Evolutionary conservation across 2,113 vertebrate genomes (phyloP).

Genomic region (Sula dactylatra): DNA sequence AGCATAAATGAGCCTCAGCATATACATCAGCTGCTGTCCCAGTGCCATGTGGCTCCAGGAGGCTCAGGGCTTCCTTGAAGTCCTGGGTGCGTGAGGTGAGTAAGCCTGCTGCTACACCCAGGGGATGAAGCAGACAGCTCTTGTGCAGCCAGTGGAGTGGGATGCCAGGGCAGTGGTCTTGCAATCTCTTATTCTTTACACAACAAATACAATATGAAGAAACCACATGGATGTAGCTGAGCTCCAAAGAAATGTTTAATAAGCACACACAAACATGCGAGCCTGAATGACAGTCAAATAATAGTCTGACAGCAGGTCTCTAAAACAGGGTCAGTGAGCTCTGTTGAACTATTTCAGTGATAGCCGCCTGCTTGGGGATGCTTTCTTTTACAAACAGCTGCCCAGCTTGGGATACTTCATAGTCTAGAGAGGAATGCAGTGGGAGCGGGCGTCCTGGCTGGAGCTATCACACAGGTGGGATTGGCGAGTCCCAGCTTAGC

Average conservation of each 20-base stretch:
- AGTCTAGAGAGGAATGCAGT: neutral
- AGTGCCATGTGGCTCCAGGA: neutral
- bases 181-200: neutral
- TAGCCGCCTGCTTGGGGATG: rapidly evolving
- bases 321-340: neutral
- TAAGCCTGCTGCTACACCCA: neutral
- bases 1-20: neutral
- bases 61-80: neutral
- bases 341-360: neutral
- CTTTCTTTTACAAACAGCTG: neutral
- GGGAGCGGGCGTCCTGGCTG: neutral
- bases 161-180: neutral
- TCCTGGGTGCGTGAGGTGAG: rapidly evolving
- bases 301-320: neutral
- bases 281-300: neutral
- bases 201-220: neutral
- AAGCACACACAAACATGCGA: neutral
- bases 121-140: neutral
- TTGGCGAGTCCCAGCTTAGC: neutral
- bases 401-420: neutral
- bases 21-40: neutral
- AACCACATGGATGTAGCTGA: neutral
- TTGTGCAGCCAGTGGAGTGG: neutral
- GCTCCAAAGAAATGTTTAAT: neutral
- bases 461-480: neutral